These are phyloP conservation scores for Perccottus glenii DNA, from an alignment of 2,113 vertebrate genomes.

Conservation along the genomic window DNA sequence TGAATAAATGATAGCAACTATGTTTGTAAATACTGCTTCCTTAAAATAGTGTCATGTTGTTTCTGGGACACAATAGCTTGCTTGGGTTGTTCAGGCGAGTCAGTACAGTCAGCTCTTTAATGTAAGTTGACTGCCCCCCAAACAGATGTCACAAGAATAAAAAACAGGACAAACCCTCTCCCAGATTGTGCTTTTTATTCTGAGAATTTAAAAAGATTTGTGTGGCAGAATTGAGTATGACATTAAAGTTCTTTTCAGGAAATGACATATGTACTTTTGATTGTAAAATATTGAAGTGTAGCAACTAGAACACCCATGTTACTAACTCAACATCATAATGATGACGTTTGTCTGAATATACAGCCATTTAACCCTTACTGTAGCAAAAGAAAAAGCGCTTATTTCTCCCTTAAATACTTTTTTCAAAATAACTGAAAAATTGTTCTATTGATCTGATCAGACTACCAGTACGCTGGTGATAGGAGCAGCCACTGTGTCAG, in stretches of 20 bases:
- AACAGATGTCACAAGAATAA: conserved; percentile 66
- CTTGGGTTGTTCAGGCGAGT: conserved; percentile 56
- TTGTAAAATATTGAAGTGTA: too few relatives aligned
- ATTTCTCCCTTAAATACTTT: too few relatives aligned
- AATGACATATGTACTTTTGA: conserved; percentile 47
- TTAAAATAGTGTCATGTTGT: conserved; percentile 31
- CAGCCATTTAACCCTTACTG: too few relatives aligned
- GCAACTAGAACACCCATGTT: too few relatives aligned
- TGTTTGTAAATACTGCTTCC: background rate
- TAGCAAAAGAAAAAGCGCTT: too few relatives aligned
- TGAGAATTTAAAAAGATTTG: conserved; percentile 55
- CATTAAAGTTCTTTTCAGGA: conserved; percentile 65
- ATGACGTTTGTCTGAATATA: background rate
- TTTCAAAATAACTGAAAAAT: too few relatives aligned
- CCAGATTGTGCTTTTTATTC: conserved; percentile 62
- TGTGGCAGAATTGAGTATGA: conserved; percentile 55
- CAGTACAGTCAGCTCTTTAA: conserved; percentile 63
- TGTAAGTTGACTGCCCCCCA: conserved; percentile 44
- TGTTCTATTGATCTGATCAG: conserved; percentile 59
- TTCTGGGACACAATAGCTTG: conserved; percentile 52
- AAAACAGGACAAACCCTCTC: conserved; percentile 62
- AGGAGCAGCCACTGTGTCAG: conserved; percentile 74
- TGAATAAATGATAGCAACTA: conserved; percentile 3
- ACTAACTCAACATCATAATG: background rate
- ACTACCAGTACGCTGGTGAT: conserved; percentile 80